Evolutionary conservation across 2,113 vertebrate genomes (phyloP).

Genomic region (Baryphthengus martii): DNA sequence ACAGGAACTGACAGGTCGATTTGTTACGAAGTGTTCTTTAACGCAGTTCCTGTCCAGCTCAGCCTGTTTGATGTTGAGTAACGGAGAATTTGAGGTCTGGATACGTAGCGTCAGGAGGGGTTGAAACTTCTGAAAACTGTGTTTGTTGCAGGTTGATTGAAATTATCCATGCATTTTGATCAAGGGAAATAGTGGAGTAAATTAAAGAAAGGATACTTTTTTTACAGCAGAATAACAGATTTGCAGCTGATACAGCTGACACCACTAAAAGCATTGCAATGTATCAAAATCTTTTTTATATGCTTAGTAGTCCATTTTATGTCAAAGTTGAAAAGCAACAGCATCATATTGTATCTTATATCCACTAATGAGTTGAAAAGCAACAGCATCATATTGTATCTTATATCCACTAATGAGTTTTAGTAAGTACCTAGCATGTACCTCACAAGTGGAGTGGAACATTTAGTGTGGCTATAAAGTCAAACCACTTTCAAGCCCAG

Average conservation of each 20-base stretch:
- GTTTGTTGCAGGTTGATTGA: neutral
- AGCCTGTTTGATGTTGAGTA: neutral
- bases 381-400: neutral
- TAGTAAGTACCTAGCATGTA: neutral
- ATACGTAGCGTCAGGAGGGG: neutral
- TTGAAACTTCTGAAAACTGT: neutral
- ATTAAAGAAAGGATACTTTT: neutral
- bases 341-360: neutral
- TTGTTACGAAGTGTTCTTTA: neutral
- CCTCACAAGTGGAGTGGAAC: neutral
- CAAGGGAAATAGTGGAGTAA: neutral
- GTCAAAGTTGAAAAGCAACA: neutral
- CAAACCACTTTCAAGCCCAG: neutral
- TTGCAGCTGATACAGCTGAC: neutral
- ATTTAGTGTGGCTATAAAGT: neutral
- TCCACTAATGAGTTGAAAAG: neutral
- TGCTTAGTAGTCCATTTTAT: neutral
- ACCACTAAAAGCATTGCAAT: neutral
- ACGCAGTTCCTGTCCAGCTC: neutral
- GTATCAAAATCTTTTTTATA: neutral
- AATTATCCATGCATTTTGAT: neutral
- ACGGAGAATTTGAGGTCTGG: neutral
- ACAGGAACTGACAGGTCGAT: neutral
- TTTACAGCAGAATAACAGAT: neutral
- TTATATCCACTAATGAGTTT: neutral